phyloP scores from a whole-genome alignment of 2,888 invertebrate genomes.

The Teinopalpus imperialis region DNA sequence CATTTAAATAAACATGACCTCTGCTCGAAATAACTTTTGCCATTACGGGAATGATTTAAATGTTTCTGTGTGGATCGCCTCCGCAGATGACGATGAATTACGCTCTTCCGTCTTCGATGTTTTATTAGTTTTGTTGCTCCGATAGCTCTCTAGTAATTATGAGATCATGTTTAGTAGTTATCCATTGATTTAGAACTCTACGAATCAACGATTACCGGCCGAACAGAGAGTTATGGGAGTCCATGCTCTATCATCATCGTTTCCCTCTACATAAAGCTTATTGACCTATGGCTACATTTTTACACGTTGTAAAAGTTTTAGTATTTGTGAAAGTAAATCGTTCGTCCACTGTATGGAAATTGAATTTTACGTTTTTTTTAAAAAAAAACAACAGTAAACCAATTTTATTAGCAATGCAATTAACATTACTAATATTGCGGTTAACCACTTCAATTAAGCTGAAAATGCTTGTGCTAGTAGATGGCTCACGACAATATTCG shows the following conservation, averaged over 20 bases:
- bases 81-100: conserved; percentile 73
- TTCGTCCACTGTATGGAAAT: too few relatives aligned
- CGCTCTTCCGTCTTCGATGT: conserved; percentile 67
- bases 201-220: conserved; percentile 67
- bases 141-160: conserved; percentile 67
- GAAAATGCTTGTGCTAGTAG: too few relatives aligned
- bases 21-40: conserved; percentile 69
- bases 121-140: conserved; percentile 69
- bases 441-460: too few relatives aligned
- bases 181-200: conserved; percentile 72
- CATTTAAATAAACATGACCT: conserved; percentile 73
- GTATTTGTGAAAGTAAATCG: not conserved
- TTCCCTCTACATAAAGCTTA: conserved; percentile 45
- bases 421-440: too few relatives aligned
- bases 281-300: conserved; percentile 40
- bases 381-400: too few relatives aligned
- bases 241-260: conserved; percentile 57
- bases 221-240: conserved; percentile 61
- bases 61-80: conserved; percentile 65
- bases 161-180: conserved; percentile 75
- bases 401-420: too few relatives aligned
- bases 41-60: conserved; percentile 75
- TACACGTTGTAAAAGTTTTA: not conserved
- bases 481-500: too few relatives aligned
- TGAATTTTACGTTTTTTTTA: too few relatives aligned